phyloP scores from a whole-genome alignment of 30 jellyfish, hydroid and myxozoan genomes.

The Nemopilema nomurai region DNA sequence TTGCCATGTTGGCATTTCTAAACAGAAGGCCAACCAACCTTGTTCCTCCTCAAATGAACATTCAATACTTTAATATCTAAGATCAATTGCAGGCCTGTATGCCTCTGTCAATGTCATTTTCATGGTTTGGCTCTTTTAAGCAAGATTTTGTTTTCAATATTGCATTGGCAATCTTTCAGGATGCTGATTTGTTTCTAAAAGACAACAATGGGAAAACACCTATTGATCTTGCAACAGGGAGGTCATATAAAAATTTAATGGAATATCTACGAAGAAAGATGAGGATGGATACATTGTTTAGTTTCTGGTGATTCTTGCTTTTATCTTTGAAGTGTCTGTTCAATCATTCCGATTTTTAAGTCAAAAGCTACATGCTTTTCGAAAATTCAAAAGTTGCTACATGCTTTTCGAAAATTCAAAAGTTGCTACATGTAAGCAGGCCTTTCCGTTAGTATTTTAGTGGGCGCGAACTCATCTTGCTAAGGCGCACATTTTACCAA shows the following conservation, averaged over 20 bases:
- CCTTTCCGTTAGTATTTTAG: too few species aligned
- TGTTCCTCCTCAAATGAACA: too few species aligned
- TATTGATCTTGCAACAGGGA: slow-evolving; percentile 90
- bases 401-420: neutral
- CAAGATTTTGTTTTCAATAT: neutral
- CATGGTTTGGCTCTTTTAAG: neutral
- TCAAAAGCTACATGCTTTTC: neutral
- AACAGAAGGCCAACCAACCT: too few species aligned
- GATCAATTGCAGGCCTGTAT: too few species aligned
- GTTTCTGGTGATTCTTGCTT: slow-evolving; percentile 71
- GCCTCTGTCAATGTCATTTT: too few species aligned
- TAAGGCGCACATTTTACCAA: too few species aligned
- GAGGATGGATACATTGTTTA: slow-evolving; percentile 63
- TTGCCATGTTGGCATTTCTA: too few species aligned
- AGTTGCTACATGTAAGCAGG: too few species aligned
- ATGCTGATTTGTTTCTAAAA: slow-evolving; percentile 66
- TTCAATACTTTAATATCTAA: too few species aligned
- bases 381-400: neutral
- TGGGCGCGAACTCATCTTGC: too few species aligned
- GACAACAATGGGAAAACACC: slow-evolving; percentile 95
- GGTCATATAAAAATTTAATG: slow-evolving; percentile 78
- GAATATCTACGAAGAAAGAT: slow-evolving; percentile 52
- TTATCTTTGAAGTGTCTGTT: neutral
- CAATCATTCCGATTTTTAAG: neutral
- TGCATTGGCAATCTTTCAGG: slow-evolving; percentile 35